Evolutionary conservation across 2,113 vertebrate species (phyloP).

Genomic region (Sylvicapra grimmia): DNA sequence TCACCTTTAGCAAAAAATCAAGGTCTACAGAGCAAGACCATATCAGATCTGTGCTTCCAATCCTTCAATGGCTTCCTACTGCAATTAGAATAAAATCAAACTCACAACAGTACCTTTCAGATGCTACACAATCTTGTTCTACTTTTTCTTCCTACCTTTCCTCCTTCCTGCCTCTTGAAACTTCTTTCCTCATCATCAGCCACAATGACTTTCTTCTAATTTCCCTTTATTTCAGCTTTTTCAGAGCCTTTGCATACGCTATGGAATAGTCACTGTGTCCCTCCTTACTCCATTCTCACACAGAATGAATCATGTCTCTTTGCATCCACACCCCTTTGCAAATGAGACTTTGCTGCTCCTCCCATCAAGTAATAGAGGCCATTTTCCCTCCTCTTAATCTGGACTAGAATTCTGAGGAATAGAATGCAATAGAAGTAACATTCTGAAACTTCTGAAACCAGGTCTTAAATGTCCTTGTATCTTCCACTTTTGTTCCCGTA

Average conservation of each 20-base stretch:
- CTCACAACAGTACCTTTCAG: background rate
- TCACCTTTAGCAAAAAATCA: background rate
- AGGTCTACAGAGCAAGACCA: background rate
- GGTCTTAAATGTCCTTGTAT: background rate
- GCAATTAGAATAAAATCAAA: background rate
- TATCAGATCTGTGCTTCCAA: background rate
- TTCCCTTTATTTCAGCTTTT: background rate
- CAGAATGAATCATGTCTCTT: background rate
- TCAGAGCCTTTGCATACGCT: background rate
- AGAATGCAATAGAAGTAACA: background rate
- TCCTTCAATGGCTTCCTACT: background rate
- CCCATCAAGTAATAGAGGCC: background rate
- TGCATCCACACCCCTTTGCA: background rate
- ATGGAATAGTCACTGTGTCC: background rate
- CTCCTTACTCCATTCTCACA: too few species aligned
- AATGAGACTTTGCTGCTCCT: background rate
- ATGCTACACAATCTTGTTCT: background rate
- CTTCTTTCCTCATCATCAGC: background rate
- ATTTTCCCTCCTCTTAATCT: background rate
- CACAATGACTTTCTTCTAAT: background rate
- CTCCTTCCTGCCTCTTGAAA: background rate
- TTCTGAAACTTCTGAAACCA: background rate
- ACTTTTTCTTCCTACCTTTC: background rate
- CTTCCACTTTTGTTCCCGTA: conserved; percentile 5
- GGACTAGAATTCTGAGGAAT: background rate